These are phyloP conservation scores for Zootoca vivipara DNA, from an alignment of 2,113 vertebrate genomes.

Conservation along the genomic window DNA sequence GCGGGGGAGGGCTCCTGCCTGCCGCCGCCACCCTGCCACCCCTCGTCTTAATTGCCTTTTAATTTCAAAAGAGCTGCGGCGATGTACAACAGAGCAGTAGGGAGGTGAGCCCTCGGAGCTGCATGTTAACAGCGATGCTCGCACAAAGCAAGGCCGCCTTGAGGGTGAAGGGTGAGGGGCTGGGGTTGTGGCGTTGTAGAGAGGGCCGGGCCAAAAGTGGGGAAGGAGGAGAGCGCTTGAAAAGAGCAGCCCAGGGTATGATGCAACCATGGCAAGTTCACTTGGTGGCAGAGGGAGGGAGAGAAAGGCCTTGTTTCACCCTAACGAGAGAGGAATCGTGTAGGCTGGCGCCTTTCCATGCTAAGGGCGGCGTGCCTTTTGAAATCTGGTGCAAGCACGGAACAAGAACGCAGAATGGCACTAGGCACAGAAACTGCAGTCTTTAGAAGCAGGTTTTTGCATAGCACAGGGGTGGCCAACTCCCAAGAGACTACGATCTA, in stretches of 20 bases:
- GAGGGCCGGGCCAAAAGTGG: neutral
- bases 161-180: neutral
- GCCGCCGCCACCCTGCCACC: neutral
- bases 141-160: neutral
- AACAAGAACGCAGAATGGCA: neutral
- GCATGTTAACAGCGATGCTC: neutral
- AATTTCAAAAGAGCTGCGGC: constrained; percentile 16
- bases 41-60: constrained; percentile 32
- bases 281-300: neutral
- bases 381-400: too few relatives aligned
- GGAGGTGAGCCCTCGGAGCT: neutral
- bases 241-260: neutral
- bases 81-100: constrained; percentile 12
- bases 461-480: too few relatives aligned
- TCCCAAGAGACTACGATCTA: too few relatives aligned
- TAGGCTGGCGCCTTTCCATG: neutral
- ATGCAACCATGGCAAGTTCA: neutral
- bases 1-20: constrained; percentile 22
- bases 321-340: neutral
- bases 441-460: neutral
- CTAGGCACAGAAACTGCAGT: neutral
- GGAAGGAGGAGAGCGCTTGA: neutral
- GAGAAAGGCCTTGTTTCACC: neutral
- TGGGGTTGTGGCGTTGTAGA: too few relatives aligned
- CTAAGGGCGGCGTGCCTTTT: too few relatives aligned